Evolutionary conservation across 2,113 vertebrate species (phyloP), one percentile per base, ranked within the genome.

Genomic region (Podilymbus podiceps): DNA sequence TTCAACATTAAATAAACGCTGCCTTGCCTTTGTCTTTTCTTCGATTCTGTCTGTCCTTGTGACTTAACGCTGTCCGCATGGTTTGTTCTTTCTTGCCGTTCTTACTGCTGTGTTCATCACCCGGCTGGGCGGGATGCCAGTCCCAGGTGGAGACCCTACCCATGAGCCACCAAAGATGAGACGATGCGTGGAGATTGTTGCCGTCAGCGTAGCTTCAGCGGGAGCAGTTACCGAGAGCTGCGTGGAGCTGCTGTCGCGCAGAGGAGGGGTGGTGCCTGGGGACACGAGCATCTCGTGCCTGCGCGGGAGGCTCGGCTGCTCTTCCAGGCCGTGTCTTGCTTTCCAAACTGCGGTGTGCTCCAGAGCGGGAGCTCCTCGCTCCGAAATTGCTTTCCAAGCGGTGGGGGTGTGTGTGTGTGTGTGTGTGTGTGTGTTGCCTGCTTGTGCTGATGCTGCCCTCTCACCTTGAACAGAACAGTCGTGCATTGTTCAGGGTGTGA

Each of bases 221-320:
- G 86, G 71, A 66, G 23, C 63, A 1, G 19, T 8, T 38, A 23
- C 40, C 19, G 7, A 3, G 40, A 55, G 72, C 76, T 44, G 44
- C 4, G 0, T 4, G 33, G 58, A 81, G 40, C 63, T 30, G 89
- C 64, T 40, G 38, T 38, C 3, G 5, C 22, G 50, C 64, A 66
- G 63, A 13, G 14, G 20, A 30, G 49, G 31, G 47, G 38, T 16
- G 49, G 25, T 59, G 23, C 35, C 30, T 4, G 28, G 58, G 63
- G 19, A 20, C n/a, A 2, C 1, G 28, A 63, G 89, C 67, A 49
- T 9, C 67, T 67, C 0, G 0, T 50, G 12, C 25, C 27, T 3
- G 31, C 4, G 20, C 1, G 12, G 66, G 53, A 22, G 18, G 72
- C 84, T 88, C 1, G 0, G 33, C 50, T 55, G 50, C 68, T 50